These are phyloP conservation scores for Eupithecia subfuscata DNA, from an alignment of 2,888 invertebrate species.

Conservation along the genomic window DNA sequence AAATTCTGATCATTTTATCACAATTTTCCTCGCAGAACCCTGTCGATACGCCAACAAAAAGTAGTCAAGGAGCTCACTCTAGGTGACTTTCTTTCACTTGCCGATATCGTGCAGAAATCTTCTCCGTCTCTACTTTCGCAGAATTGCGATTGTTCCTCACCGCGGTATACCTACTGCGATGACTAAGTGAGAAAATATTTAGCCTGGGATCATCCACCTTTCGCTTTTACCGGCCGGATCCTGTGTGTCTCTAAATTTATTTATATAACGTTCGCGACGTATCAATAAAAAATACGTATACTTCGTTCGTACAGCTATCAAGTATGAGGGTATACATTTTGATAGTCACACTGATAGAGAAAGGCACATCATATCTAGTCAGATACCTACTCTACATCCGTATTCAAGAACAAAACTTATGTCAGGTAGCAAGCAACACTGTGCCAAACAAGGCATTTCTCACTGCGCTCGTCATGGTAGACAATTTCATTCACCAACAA, in stretches of 20 bases:
- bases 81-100: slow-evolving; percentile 56
- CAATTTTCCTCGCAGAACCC: not conserved
- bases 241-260: not conserved
- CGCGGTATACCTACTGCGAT: slow-evolving; percentile 13
- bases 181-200: slow-evolving; percentile 16
- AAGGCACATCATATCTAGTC: not conserved
- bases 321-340: not conserved
- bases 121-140: slow-evolving; percentile 29
- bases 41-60: not conserved
- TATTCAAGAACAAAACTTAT: too few relatives aligned
- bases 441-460: too few relatives aligned
- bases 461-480: too few relatives aligned
- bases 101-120: slow-evolving; percentile 28
- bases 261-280: not conserved
- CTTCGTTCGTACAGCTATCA: not conserved
- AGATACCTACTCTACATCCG: not conserved
- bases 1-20: not conserved
- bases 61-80: not conserved
- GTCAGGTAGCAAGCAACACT: too few relatives aligned
- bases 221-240: not conserved
- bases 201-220: slow-evolving; percentile 5
- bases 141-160: slow-evolving; percentile 13
- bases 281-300: not conserved
- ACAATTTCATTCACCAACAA: too few relatives aligned
- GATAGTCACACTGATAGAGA: not conserved